A percentile compares a stretch with the other conserved stretches of the same genome.
These are phyloP conservation scores for Phyto melanocephala DNA, from an alignment of 2,888 invertebrate species.

Conservation along the genomic window DNA sequence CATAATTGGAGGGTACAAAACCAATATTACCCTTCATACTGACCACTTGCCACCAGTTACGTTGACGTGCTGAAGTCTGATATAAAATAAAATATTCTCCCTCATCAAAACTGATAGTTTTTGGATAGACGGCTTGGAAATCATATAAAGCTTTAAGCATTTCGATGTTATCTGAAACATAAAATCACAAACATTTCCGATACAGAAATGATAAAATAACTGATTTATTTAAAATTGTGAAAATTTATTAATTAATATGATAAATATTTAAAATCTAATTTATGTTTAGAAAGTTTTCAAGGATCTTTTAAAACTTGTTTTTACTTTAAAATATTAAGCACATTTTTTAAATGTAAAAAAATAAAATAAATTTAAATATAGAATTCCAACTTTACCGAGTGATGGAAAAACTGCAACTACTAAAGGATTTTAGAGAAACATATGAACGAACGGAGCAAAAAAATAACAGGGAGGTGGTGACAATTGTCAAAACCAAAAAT, in stretches of 20 bases:
- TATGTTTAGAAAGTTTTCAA: conserved; percentile 23
- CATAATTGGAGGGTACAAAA: conserved; percentile 93
- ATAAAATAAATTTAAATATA: background rate
- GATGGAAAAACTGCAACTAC: conserved; percentile 64
- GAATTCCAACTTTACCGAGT: conserved; percentile 52
- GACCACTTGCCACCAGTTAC: conserved; percentile 93
- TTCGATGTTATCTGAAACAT: conserved; percentile 83
- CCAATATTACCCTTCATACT: conserved; percentile 90
- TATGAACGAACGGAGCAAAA: conserved; percentile 39
- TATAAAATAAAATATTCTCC: conserved; percentile 90
- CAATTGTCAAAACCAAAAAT: conserved; percentile 62
- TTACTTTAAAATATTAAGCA: background rate
- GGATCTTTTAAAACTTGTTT: conserved; percentile 2
- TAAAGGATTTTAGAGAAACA: conserved; percentile 46
- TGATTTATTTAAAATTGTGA: too few species aligned
- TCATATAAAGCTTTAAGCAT: conserved; percentile 91
- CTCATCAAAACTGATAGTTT: conserved; percentile 89
- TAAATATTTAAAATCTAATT: background rate
- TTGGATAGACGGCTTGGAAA: conserved; percentile 90
- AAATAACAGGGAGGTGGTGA: conserved; percentile 55
- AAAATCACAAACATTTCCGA: conserved; percentile 8
- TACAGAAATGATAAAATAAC: too few species aligned
- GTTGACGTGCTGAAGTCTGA: conserved; percentile 87
- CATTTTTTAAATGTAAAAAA: background rate
- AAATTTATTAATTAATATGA: background rate